These are phyloP conservation scores for Enteromius fasciolatus DNA, from an alignment of 2,797 vertebrate genomes.

Conservation along the genomic window DNA sequence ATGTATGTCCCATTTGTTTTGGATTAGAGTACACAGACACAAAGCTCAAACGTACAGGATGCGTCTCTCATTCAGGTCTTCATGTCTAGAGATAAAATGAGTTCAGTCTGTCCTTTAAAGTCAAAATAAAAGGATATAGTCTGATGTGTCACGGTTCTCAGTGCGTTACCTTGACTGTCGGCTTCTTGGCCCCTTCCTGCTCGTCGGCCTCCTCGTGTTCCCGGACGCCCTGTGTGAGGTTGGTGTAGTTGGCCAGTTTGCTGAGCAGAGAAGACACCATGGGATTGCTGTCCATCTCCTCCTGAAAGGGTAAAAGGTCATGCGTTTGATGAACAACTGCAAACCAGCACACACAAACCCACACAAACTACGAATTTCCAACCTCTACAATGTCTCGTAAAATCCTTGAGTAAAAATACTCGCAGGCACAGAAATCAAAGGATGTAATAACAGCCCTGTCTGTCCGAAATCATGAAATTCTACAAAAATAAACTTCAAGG, in stretches of 20 bases:
- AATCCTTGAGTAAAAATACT: neutral
- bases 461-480: constrained; percentile 53
- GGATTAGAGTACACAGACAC: neutral
- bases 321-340: neutral
- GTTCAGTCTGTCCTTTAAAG: neutral
- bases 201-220: constrained; percentile 92
- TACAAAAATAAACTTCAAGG: constrained; percentile 48
- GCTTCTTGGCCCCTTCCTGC: constrained; percentile 86
- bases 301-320: constrained; percentile 74
- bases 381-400: constrained; percentile 15
- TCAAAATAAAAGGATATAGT: neutral
- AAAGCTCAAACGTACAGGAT: neutral
- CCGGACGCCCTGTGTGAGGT: constrained; percentile 92
- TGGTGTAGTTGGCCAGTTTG: constrained; percentile 96
- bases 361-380: constrained; percentile 13
- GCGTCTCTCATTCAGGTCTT: neutral
- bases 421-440: constrained; percentile 33
- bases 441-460: constrained; percentile 53
- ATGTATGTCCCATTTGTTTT: constrained; percentile 30
- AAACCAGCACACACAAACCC: constrained; percentile 13
- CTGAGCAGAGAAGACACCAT: constrained; percentile 97
- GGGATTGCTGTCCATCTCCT: constrained; percentile 98
- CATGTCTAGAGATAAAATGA: neutral
- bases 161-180: constrained; percentile 83
- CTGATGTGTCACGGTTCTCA: neutral